These are phyloP conservation scores for Anolis apletophallus DNA, from an alignment of 2,797 vertebrate genomes.

Conservation along the genomic window DNA sequence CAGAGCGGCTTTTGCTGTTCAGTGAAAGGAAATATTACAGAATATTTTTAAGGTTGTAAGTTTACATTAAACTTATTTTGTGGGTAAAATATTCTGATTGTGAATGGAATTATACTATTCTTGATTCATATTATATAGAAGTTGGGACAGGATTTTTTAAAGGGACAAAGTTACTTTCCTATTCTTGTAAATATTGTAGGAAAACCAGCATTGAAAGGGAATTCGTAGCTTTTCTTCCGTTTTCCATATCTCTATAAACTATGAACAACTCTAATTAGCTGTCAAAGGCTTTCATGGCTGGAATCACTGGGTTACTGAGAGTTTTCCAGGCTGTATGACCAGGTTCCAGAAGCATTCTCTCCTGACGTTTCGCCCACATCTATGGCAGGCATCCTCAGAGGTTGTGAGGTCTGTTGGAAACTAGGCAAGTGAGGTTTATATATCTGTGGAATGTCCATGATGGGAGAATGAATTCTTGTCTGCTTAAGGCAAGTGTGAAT, in stretches of 20 bases:
- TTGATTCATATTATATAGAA: not conserved
- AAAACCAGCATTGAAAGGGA: not conserved
- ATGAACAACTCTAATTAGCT: not conserved
- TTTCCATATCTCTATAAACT: not conserved
- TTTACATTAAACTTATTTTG: constrained; percentile 12
- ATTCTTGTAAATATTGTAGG: not conserved
- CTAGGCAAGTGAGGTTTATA: no score
- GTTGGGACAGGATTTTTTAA: not conserved
- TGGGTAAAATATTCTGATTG: constrained; percentile 29
- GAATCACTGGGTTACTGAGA: no score
- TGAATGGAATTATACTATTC: constrained; percentile 13
- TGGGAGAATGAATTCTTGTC: no score
- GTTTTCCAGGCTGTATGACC: no score
- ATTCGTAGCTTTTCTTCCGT: not conserved
- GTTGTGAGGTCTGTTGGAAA: no score
- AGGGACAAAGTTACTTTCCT: not conserved
- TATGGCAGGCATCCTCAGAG: no score
- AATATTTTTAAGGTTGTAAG: not conserved
- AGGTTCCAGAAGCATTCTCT: no score
- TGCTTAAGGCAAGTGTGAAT: no score
- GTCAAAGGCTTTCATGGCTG: no score
- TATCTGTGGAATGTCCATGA: no score
- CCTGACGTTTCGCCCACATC: no score
- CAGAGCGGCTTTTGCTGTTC: constrained; percentile 10
- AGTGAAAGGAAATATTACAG: not conserved